Conservation (phyloP, 2,797 vertebrate genomes). For the Malacoctenus gilli region DNA sequence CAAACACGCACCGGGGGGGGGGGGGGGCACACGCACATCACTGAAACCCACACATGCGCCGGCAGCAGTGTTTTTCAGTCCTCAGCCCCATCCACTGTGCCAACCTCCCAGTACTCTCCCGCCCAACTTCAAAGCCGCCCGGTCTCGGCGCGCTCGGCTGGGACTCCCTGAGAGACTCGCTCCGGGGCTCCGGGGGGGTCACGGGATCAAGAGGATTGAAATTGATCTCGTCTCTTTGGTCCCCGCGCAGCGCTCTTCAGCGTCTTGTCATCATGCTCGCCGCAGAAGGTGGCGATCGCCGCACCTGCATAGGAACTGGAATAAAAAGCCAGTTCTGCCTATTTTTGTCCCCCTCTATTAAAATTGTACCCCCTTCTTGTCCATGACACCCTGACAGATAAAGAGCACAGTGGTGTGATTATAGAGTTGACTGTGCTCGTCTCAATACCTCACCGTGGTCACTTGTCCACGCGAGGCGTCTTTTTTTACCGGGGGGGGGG, state of each 20-base stretch:
- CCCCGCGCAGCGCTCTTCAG: conserved; percentile 67
- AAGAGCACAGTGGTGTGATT: conserved; percentile 40
- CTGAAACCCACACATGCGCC: conserved; percentile 15
- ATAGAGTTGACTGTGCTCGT: conserved; percentile 34
- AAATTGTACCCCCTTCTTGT: conserved; percentile 37
- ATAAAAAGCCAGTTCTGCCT: conserved; percentile 34
- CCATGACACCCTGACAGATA: conserved; percentile 49
- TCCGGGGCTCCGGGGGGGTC: conserved; percentile 66
- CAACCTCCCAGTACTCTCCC: conserved; percentile 54
- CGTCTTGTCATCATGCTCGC: conserved; percentile 63
- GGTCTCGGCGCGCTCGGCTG: conserved; percentile 54
- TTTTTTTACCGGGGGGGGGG: conserved; percentile 22
- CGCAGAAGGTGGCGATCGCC: conserved; percentile 23
- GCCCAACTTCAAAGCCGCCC: conserved; percentile 75
- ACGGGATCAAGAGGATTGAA: conserved; percentile 79
- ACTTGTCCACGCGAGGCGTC: conserved; percentile 45
- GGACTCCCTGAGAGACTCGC: conserved; percentile 73
- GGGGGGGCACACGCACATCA: conserved; percentile 26
- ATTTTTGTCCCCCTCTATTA: conserved; percentile 38
- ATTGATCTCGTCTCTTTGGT: conserved; percentile 76
- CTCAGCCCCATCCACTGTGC: conserved; percentile 48
- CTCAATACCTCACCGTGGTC: conserved; percentile 42
- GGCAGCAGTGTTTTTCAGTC: conserved; percentile 56
- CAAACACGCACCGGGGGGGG: conserved; percentile 66
- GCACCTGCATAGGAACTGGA: conserved; percentile 54